These are phyloP conservation scores for Drosophila basisetae DNA, from an alignment of 2,888 invertebrate genomes.

Conservation along the genomic window DNA sequence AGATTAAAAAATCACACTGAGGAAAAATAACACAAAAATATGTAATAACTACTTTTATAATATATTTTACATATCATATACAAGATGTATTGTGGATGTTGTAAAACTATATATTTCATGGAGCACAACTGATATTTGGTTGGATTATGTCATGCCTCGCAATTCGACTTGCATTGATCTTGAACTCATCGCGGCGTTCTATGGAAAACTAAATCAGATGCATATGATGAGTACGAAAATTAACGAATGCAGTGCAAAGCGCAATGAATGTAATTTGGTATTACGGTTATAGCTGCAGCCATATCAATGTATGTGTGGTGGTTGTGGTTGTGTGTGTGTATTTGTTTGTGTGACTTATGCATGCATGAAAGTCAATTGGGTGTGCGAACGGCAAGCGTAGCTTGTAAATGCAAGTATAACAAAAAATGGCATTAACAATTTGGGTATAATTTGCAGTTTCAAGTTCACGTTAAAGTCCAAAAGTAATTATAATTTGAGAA, in stretches of 20 bases:
- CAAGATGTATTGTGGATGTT: background rate
- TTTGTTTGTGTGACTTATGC: conserved; percentile 20
- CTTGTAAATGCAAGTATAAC: conserved; percentile 4
- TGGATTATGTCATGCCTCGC: conserved; percentile 15
- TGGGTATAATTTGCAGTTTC: conserved; percentile 16
- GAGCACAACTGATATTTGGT: conserved; percentile 14
- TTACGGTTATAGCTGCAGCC: conserved; percentile 41
- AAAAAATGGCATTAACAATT: conserved; percentile 34
- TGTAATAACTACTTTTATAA: too few species aligned
- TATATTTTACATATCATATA: background rate
- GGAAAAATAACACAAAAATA: background rate
- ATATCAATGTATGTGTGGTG: conserved; percentile 27
- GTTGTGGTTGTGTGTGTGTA: conserved; percentile 3
- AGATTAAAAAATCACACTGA: background rate
- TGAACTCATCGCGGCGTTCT: conserved; percentile 44
- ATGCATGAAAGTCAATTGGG: conserved; percentile 61
- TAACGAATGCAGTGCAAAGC: conserved; percentile 60
- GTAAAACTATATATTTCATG: background rate
- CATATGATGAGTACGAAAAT: conserved; percentile 42
- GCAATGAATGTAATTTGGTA: conserved; percentile 50
- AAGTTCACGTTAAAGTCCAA: conserved; percentile 28
- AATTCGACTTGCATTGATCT: conserved; percentile 44
- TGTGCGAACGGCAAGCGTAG: conserved; percentile 41
- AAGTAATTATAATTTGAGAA: conserved; percentile 11
- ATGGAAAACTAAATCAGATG: conserved; percentile 24